Evolutionary conservation across 2,113 vertebrate genomes (phyloP).

Genomic region (Glareola pratincola): DNA sequence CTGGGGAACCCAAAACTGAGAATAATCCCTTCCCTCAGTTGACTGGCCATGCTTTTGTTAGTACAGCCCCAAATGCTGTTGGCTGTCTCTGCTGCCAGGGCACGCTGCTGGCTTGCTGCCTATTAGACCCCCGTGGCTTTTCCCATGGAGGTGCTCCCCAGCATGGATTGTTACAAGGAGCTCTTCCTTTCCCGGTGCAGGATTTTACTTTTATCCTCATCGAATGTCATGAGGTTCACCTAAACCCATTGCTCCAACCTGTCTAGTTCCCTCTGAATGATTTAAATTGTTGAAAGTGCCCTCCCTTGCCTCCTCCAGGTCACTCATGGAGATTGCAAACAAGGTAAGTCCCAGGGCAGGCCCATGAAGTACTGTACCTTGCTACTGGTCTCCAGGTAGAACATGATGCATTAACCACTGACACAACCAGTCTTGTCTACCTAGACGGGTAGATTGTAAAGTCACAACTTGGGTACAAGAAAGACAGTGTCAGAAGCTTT

Average conservation of each 20-base stretch:
- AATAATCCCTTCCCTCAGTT: not conserved
- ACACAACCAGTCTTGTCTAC: not conserved
- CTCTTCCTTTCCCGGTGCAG: not conserved
- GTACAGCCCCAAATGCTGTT: not conserved
- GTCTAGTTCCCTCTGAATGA: not conserved
- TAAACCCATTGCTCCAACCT: not conserved
- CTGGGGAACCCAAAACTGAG: not conserved
- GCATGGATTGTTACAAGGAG: not conserved
- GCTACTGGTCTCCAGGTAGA: not conserved
- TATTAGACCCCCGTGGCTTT: not conserved
- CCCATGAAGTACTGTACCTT: not conserved
- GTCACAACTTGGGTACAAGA: not conserved
- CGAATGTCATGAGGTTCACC: not conserved
- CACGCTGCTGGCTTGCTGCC: accelerated
- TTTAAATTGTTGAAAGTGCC: not conserved
- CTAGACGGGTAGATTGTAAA: not conserved
- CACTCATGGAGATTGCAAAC: not conserved
- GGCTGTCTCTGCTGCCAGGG: not conserved
- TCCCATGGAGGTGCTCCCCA: not conserved
- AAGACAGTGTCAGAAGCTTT: not conserved
- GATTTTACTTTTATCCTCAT: not conserved
- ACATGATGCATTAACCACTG: not conserved
- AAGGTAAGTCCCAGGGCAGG: not conserved
- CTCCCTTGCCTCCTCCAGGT: not conserved
- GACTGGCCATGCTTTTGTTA: not conserved